A percentile compares a stretch with the other conserved stretches of the same genome.
phyloP scores from a whole-genome alignment of 2,797 vertebrate species.

The Anguilla anguilla region DNA sequence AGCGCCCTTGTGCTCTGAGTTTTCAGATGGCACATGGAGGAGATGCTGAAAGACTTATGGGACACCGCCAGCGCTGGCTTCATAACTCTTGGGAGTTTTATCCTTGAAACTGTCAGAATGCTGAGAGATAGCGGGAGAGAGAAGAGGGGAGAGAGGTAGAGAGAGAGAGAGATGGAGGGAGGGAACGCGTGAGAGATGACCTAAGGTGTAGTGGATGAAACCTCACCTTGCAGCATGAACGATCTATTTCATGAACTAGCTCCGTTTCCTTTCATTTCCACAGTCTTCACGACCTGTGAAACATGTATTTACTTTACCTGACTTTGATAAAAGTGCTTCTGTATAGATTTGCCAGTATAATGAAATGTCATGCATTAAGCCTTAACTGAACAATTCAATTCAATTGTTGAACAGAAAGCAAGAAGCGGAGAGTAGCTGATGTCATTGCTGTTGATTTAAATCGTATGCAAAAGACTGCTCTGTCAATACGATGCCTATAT shows the following conservation, averaged over 20 bases:
- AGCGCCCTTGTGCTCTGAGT: background rate
- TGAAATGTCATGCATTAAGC: background rate
- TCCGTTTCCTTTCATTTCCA: background rate
- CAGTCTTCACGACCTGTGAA: background rate
- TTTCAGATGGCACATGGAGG: conserved; percentile 17
- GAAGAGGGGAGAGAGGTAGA: background rate
- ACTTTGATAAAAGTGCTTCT: background rate
- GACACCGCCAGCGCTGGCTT: background rate
- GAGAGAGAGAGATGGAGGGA: background rate
- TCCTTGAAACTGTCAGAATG: conserved; percentile 29
- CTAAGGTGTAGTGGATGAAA: background rate
- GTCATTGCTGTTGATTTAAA: background rate
- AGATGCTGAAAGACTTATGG: conserved; percentile 3
- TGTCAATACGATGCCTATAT: background rate
- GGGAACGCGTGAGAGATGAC: background rate
- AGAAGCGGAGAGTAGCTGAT: background rate
- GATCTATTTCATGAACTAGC: background rate
- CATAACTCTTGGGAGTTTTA: conserved; percentile 27
- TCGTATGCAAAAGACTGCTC: background rate
- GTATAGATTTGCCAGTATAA: background rate
- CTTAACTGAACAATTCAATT: background rate
- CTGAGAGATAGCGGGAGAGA: background rate
- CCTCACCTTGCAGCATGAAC: background rate
- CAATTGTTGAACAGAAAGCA: background rate
- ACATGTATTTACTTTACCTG: background rate